Base-by-base conservation (phyloP, 2,888 invertebrate species). In the Abrostola triplasia region DNA sequence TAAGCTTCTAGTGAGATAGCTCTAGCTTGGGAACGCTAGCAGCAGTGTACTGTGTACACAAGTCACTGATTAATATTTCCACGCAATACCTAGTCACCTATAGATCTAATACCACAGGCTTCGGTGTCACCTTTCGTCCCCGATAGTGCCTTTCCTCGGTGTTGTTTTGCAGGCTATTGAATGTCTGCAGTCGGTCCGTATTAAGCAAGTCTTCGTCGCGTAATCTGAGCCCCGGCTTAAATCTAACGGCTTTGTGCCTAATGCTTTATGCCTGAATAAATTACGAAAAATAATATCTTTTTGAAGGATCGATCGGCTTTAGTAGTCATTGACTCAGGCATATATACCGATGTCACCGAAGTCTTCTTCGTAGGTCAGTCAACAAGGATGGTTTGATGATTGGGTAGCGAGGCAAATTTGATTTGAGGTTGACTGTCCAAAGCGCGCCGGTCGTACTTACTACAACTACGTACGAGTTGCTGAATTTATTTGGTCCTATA, bases 151-250 rank as follows among this genome's bases (percentile, higher is more conserved):
- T 92, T 93, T 92, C 90, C 90, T 89, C 82, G 88, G 90, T 91
- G 86, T 91, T 87, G 84, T 86, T 91, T 90, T 90, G 90, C 91
- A 91, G 87, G 90, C 90, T 92, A 94, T 93, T 91, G 89, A 91
- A 91, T 93, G 89, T 88, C 92, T 90, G 83, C 88, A 89, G 90
- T 91, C 90, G 76, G 80, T 84, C 80, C 87, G 89, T 86, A 90
- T 93, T 91, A 92, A 90, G 90, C 91, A 92, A 92, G 90, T 88
- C 89, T 87, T 84, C 88, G 84, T 85, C 86, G 81, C 78, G 93
- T 92, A 92, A 93, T 90, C 85, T 86, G 91, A 93, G 81, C 84
- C 82, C 82, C 85, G 86, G 88, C 88, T 90, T 92, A 89, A 90
- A 90, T 88, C 89, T 90, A 90, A 89, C 89, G 86, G 88, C 88